Evolutionary conservation across 1,140 invertebrate genomes (phyloP), one percentile per base, ranked within the genome.

Genomic region (Coelopa frigida): DNA sequence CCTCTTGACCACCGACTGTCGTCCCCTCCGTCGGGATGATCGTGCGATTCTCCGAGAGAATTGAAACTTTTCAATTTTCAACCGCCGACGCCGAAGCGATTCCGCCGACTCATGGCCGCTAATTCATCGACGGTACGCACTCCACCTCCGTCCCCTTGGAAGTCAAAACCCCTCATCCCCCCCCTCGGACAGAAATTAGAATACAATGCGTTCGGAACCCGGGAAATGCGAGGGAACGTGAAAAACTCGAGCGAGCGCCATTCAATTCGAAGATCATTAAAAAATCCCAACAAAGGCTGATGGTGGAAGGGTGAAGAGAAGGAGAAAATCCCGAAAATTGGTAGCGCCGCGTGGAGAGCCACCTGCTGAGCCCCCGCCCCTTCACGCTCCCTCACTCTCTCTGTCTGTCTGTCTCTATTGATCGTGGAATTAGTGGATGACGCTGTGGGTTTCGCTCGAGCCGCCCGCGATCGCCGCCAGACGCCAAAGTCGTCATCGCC

Each of bases 351-450:
- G 5, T 12, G 37, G 37, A 5, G n/a, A n/a, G n/a, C n/a, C n/a
- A n/a, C n/a, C n/a, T n/a, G n/a, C n/a, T n/a, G n/a, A n/a, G n/a
- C n/a, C n/a, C n/a, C n/a, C n/a, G n/a, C n/a, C n/a, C n/a, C n/a
- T n/a, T n/a, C n/a, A n/a, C n/a, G n/a, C n/a, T n/a, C n/a, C n/a
- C n/a, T n/a, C n/a, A n/a, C n/a, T n/a, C n/a, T n/a, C n/a, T n/a
- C 36, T 38, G 36, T 18, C 14, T 39, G 37, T 39, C 26, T 39
- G 17, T 42, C 20, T 48, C 38, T 37, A 37, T 49, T 52, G 51
- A 60, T 58, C 54, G 60, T 50, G 59, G 62, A 66, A 66, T 66
- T 66, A 66, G 62, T 66, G 59, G 62, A 62, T 66, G 62, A 66
- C 62, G 55, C 52, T 54, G 54, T 57, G 50, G 54, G 60, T 57